Evolutionary conservation across 1,140 invertebrate species (phyloP), one percentile per base, ranked within the genome.

Genomic region (Drosophila orena): DNA sequence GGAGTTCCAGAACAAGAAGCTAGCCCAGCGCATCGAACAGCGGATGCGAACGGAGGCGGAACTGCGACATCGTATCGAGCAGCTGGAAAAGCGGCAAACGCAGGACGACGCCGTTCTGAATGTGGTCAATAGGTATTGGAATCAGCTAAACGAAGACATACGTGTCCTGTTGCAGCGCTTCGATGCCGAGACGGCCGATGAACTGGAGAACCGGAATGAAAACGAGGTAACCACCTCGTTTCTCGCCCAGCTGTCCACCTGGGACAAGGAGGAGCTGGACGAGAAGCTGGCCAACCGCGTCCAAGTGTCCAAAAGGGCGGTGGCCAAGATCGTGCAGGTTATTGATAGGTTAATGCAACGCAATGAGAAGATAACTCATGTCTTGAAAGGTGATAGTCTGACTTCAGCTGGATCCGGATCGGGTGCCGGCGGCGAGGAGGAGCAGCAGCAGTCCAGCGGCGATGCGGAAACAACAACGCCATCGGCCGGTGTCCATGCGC

Each of bases 121-220:
- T 94, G 98, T 99, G 64, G 98, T 99, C 8, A 99, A 99, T 94
- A 94, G 98, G 68, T 99, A 99, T 93, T 99, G 98, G 98, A 99
- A 98, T 94, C 96, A 98, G 91, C 93, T 98, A 12, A 98, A 99
- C 94, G 98, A 99, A 94, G 98, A 99, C 93, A 97, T 99, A 71
- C 93, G 98, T 78, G 96, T 99, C 34, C 92, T 99, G 24, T 93
- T 99, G 62, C 98, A 99, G 92, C 94, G 98, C 83, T 99, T 99
- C 94, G 98, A 99, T 94, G 97, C 98, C 11, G 98, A 99, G 93
- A 98, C 98, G 40, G 97, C 97, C 30, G 98, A 99, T 94, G 98
- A 99, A 93, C 96, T 96, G 22, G 97, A 99, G 93, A 98, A 97
- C 92, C 97, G 96, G 94, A 98, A 99, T 95, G 98, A 99, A 93